Percentiles rank a stretch among this genome's conserved stretches.
These are phyloP conservation scores for Cynaeus angustus DNA, from an alignment of 2,888 invertebrate species.

Conservation along the genomic window DNA sequence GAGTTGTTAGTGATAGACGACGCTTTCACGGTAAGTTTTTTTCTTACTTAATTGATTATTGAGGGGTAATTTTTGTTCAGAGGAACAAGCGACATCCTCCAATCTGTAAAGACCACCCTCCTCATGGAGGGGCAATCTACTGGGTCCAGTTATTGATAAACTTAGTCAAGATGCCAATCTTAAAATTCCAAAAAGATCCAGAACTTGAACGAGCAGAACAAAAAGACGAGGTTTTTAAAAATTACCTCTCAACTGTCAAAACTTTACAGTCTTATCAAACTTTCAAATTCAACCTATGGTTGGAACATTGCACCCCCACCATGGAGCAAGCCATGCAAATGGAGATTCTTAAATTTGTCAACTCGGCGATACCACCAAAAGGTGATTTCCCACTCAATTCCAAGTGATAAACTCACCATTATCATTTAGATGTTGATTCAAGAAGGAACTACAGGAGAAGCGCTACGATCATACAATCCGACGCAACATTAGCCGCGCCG, in stretches of 20 bases:
- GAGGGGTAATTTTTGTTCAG: too few relatives aligned
- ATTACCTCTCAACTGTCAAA: constrained; percentile 84
- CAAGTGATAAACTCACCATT: too few relatives aligned
- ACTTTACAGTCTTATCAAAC: constrained; percentile 86
- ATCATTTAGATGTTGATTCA: not conserved
- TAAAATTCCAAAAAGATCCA: constrained; percentile 85
- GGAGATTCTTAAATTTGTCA: constrained; percentile 77
- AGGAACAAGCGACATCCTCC: constrained; percentile 80
- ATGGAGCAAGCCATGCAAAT: constrained; percentile 82
- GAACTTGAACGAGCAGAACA: constrained; percentile 83
- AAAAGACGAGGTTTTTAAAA: constrained; percentile 84
- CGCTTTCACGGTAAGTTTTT: constrained; percentile 77
- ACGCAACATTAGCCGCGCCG: constrained; percentile 1
- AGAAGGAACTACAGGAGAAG: constrained; percentile 6
- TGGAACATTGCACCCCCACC: constrained; percentile 76
- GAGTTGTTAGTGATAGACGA: constrained; percentile 85
- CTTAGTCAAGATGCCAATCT: constrained; percentile 85
- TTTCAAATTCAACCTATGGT: constrained; percentile 82
- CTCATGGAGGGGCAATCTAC: constrained; percentile 87
- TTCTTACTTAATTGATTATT: constrained; percentile 48
- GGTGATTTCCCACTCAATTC: too few relatives aligned
- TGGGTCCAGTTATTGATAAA: constrained; percentile 89
- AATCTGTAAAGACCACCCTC: constrained; percentile 83
- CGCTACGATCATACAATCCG: constrained; percentile 12
- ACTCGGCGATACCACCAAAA: constrained; percentile 58